phyloP scores from a whole-genome alignment of 2,797 vertebrate species.

The Darevskia mixta region DNA sequence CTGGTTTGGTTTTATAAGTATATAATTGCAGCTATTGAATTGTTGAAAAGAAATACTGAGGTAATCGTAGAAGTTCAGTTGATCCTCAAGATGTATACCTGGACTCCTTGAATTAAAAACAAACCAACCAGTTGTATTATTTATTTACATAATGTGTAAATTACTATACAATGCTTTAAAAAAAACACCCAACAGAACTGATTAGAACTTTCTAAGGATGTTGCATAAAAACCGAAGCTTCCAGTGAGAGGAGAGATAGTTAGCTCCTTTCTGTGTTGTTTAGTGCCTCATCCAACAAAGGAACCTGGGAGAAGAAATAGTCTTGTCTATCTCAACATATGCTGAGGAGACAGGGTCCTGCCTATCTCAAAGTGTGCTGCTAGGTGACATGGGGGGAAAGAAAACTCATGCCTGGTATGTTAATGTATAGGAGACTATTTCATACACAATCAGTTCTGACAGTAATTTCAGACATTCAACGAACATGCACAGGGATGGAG shows the following conservation, averaged over 20 bases:
- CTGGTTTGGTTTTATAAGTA: not conserved
- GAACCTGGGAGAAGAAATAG: not conserved
- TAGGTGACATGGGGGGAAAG: no score
- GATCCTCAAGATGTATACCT: not conserved
- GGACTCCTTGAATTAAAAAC: not conserved
- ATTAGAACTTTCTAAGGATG: conserved; percentile 45
- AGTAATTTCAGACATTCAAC: no score
- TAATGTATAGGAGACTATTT: no score
- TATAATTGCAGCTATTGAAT: not conserved
- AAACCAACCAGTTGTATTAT: not conserved
- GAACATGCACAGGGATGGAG: no score
- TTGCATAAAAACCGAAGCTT: conserved; percentile 17
- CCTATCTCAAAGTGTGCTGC: no score
- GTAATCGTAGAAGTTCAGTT: not conserved
- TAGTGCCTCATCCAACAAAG: not conserved
- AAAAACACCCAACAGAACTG: conserved; percentile 34
- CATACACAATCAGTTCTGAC: no score
- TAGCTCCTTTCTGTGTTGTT: not conserved
- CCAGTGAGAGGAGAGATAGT: not conserved
- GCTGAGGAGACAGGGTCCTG: no score
- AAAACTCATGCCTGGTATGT: no score
- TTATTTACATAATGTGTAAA: not conserved
- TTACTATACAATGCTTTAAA: not conserved
- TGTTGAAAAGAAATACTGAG: conserved; percentile 4
- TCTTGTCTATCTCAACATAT: no score